Evolutionary conservation across 2,797 vertebrate genomes (phyloP), one percentile per base, ranked within the genome.

Genomic region (Oceanodroma leucorhoa): DNA sequence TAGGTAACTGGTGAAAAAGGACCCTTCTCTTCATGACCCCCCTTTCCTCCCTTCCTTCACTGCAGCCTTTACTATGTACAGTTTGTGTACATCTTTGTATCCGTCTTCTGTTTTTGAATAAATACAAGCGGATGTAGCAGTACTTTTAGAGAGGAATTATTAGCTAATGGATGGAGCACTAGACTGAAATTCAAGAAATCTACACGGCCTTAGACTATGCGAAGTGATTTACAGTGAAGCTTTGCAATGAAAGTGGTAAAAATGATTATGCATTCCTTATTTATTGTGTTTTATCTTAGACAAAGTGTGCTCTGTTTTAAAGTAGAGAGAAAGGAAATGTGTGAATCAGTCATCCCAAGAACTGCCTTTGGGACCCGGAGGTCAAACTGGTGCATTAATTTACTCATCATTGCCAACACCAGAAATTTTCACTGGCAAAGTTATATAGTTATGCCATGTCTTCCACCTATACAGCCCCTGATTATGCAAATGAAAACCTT

Each of bases 361-460:
- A 46, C 8, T 83, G 32, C 3, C n/a, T 75, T 71, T 67, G 29
- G 36, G 38, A 75, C 26, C 1, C 0, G 0, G 36, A 75, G n/a
- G 32, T 86, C 53, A 61, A 78, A 50, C 8, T 38, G 3, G 0
- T 64, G 6, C 45, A 64, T 66, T 60, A 46, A 80, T 77, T 83
- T 87, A 48, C 6, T 2, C 23, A 30, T 29, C 23, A 23, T 38
- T 66, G 57, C 6, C 19, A 71, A 53, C 8, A 64, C 6, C 23
- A 81, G 61, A 75, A 64, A 57, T 71, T 81, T 93, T 32, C 14
- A n/a, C 40, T 70, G 48, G 18, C 29, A 38, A 78, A 38, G 7
- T 46, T 70, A 23, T 3, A 7, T 19, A 30, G 23, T 17, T 67
- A 13, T 71, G 8, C 12, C 7, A 4, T 32, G 7, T 61, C 36